Conservation (phyloP, 2,113 vertebrate species). For the Chloropsis cyanopogon region DNA sequence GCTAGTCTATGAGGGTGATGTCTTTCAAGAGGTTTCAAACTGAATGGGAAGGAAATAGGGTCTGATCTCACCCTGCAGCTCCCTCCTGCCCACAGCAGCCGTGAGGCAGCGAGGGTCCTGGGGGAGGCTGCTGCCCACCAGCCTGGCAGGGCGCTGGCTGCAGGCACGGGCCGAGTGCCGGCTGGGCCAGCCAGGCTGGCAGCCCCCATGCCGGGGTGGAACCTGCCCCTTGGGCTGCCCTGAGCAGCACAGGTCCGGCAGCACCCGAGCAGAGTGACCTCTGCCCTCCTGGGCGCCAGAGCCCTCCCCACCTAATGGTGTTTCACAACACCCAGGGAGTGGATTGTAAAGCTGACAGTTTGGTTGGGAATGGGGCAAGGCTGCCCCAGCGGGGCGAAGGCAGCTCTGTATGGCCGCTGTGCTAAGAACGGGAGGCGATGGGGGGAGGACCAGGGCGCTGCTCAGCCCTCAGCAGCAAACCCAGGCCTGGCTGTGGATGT, state of each 20-base stretch:
- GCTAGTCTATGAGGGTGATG: neutral
- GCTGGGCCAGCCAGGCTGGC: neutral
- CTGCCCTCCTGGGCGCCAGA: neutral
- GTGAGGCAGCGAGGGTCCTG: rapidly evolving
- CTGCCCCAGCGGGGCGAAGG: rapidly evolving
- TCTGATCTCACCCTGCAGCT: rapidly evolving
- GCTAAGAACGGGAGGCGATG: neutral
- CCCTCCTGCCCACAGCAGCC: rapidly evolving
- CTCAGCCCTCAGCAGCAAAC: neutral
- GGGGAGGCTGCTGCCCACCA: neutral
- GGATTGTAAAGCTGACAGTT: neutral
- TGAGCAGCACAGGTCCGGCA: neutral
- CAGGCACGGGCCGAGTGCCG: neutral
- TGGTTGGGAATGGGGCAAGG: neutral
- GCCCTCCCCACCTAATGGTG: neutral
- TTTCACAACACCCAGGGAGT: neutral
- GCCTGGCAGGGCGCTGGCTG: neutral
- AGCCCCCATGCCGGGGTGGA: rapidly evolving
- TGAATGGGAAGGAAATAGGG: neutral
- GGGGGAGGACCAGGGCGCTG: neutral
- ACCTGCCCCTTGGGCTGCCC: neutral
- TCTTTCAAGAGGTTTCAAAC: neutral
- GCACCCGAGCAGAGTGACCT: neutral
- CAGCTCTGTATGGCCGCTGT: rapidly evolving
- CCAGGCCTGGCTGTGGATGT: neutral